Conservation (phyloP, 2,888 invertebrate genomes). For the Dolichomitus sp. region DNA sequence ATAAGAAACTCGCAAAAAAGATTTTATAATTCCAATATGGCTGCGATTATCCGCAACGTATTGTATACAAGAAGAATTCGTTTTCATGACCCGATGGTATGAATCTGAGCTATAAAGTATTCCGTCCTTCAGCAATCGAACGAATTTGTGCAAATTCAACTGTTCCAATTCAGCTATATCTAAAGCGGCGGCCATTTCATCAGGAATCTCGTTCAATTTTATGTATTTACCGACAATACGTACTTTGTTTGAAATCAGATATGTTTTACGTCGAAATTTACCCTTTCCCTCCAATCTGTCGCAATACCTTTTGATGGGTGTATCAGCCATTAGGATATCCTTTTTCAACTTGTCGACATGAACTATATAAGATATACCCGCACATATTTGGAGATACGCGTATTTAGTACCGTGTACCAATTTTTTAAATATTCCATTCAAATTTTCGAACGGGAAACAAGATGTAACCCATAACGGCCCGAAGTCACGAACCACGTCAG, state of each 20-base stretch:
- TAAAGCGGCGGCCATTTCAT: constrained; percentile 10
- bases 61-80: constrained; percentile 29
- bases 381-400: not conserved
- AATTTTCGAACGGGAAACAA: not conserved
- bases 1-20: not conserved
- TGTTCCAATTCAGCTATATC: not conserved
- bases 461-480: not conserved
- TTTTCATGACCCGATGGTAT: constrained; percentile 34
- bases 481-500: not conserved
- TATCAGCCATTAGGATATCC: too few relatives aligned
- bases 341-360: too few relatives aligned
- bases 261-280: too few relatives aligned
- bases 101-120: constrained; percentile 34
- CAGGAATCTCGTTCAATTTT: constrained; percentile 8
- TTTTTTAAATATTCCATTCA: not conserved
- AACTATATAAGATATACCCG: too few relatives aligned
- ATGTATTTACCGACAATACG: too few relatives aligned
- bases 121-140: constrained; percentile 35
- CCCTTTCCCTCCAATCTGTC: too few relatives aligned
- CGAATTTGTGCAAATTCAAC: constrained; percentile 8
- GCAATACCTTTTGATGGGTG: too few relatives aligned
- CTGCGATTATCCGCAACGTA: not conserved
- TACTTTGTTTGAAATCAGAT: too few relatives aligned
- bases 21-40: not conserved
- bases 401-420: not conserved